Evolutionary conservation across 2,888 invertebrate species (phyloP).

Genomic region (Geophilus truncorum): DNA sequence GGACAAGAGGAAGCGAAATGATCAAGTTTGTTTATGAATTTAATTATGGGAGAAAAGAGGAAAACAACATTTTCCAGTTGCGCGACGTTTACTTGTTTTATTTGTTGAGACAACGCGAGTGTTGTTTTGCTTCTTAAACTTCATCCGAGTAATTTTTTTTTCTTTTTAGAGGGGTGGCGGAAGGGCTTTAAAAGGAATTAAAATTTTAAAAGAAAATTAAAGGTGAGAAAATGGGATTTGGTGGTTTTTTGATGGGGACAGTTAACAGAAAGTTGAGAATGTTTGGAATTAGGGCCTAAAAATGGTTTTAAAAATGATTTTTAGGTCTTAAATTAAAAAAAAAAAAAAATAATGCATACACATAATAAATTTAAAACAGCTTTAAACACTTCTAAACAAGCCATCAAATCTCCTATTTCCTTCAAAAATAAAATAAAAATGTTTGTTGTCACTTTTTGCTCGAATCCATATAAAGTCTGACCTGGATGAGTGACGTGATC

Average conservation of each 20-base stretch:
- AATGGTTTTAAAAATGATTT: too few species aligned
- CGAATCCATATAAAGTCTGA: neutral
- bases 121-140: neutral
- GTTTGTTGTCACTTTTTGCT: neutral
- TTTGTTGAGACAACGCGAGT: neutral
- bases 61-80: conserved; percentile 17
- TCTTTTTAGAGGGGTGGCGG: neutral
- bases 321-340: too few species aligned
- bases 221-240: too few species aligned
- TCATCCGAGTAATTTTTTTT: neutral
- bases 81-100: neutral
- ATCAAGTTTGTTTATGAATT: conserved; percentile 18
- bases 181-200: too few species aligned
- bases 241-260: too few species aligned
- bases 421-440: neutral
- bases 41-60: conserved; percentile 1
- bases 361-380: too few species aligned
- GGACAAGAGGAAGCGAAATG: conserved; percentile 15
- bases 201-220: too few species aligned
- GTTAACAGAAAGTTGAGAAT: too few species aligned
- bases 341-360: too few species aligned
- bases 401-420: too few species aligned
- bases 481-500: neutral
- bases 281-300: too few species aligned
- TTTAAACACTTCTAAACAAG: too few species aligned